Percentiles rank a stretch among this genome's conserved stretches.
phyloP scores from a whole-genome alignment of 2,113 vertebrate species.

The Indicator indicator region DNA sequence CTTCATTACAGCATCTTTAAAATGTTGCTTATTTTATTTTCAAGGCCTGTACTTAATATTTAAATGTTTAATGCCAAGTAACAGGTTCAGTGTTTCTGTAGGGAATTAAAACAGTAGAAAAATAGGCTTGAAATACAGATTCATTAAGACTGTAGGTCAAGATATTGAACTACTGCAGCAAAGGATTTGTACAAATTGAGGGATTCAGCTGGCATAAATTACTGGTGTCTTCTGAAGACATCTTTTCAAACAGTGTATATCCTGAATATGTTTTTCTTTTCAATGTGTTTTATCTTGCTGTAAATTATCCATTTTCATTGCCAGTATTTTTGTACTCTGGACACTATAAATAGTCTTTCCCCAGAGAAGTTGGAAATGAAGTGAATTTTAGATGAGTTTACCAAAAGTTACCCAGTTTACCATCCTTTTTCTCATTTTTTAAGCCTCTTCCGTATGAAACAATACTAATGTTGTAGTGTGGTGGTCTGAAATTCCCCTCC shows the following conservation, averaged over 20 bases:
- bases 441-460: not conserved
- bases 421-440: not conserved
- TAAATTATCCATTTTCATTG: not conserved
- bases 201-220: not conserved
- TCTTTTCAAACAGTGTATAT: not conserved
- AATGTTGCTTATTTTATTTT: not conserved
- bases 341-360: not conserved
- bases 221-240: not conserved
- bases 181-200: not conserved
- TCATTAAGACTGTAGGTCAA: conserved; percentile 1
- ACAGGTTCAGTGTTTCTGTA: not conserved
- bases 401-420: not conserved
- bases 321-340: not conserved
- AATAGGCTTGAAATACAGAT: not conserved
- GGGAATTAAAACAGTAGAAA: not conserved
- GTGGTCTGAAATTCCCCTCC: no score
- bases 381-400: not conserved
- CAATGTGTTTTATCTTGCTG: not conserved
- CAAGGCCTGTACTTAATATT: not conserved
- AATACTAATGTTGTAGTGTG: no score
- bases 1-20: not conserved
- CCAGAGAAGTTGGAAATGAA: not conserved
- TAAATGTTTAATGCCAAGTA: not conserved
- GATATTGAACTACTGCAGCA: not conserved
- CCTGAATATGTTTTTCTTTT: not conserved